Evolutionary conservation across 2,797 vertebrate genomes (phyloP).

Genomic region (Alauda arvensis): DNA sequence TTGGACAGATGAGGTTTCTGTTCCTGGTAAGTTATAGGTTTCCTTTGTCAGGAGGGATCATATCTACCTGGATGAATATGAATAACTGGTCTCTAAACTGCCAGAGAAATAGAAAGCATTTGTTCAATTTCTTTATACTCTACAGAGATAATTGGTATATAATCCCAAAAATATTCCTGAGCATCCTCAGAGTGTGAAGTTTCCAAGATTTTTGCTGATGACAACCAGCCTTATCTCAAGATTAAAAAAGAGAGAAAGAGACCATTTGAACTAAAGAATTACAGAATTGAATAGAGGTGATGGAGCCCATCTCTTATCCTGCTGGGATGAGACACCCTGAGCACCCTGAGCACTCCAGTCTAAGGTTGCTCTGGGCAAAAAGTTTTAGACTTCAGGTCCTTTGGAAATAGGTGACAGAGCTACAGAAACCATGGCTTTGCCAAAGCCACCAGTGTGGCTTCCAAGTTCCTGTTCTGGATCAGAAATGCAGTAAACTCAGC

Average conservation of each 20-base stretch:
- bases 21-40: neutral
- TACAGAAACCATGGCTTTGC: neutral
- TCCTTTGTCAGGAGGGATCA: neutral
- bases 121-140: neutral
- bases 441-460: neutral
- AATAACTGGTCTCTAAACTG: neutral
- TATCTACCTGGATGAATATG: neutral
- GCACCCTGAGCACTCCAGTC: neutral
- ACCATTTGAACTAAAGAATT: neutral
- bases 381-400: neutral
- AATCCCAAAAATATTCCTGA: constrained; percentile 13
- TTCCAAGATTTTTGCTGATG: neutral
- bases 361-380: neutral
- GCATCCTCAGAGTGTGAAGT: neutral
- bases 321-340: neutral
- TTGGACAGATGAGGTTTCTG: neutral
- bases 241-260: neutral
- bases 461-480: neutral
- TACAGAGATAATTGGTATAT: neutral
- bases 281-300: neutral
- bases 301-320: neutral
- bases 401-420: neutral
- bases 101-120: neutral
- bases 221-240: neutral
- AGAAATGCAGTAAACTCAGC: neutral